Evolutionary conservation across 2,113 vertebrate species (phyloP).

Genomic region (Mus musculus): GRCm39 chr5:100679001-100679500

Average conservation of each 20-base stretch:
- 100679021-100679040: not conserved
- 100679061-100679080: not conserved
- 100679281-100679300: not conserved
- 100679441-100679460: not conserved
- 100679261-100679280: not conserved
- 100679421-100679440: not conserved
- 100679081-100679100: not conserved
- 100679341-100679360: no score
- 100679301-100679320: no score
- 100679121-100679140: not conserved
- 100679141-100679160: not conserved
- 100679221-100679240: not conserved
- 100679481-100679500: no score
- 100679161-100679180: not conserved
- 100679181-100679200: not conserved
- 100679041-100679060: not conserved
- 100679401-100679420: not conserved
- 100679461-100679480: no score
- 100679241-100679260: not conserved
- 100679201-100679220: not conserved
- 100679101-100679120: not conserved
- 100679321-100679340: not conserved
- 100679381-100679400: not conserved
- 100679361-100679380: not conserved
- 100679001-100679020: not conserved